Evolutionary conservation across 2,888 invertebrate species (phyloP).

Genomic region (Protula sp.): DNA sequence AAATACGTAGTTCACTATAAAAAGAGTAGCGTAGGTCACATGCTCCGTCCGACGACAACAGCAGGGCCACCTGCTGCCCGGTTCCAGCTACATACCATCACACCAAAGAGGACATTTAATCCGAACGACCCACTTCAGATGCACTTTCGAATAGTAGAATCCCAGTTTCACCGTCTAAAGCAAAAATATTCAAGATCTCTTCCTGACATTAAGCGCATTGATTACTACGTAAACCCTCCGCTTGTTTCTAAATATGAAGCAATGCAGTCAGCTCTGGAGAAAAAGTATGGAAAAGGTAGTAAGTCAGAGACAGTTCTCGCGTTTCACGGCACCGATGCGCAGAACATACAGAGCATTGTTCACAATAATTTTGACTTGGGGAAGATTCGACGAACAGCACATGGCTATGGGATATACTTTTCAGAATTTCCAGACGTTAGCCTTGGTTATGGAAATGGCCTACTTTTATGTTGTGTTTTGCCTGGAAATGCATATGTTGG

Average conservation of each 20-base stretch:
- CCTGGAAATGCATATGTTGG: slow-evolving; percentile 14
- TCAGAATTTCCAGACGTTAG: slow-evolving; percentile 15
- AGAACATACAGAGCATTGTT: slow-evolving; percentile 11
- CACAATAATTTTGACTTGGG: slow-evolving; percentile 10
- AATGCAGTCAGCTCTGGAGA: slow-evolving; percentile 2
- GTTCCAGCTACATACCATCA: slow-evolving; percentile 21
- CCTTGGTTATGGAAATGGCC: slow-evolving; percentile 3
- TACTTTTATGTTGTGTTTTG: slow-evolving; percentile 12
- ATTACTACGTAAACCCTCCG: slow-evolving; percentile 13
- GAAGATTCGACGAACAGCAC: too few relatives aligned
- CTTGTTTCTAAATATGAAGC: slow-evolving; percentile 5
- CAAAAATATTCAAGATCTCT: slow-evolving; percentile 6
- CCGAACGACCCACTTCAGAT: slow-evolving; percentile 3
- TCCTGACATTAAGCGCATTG: slow-evolving; percentile 2
- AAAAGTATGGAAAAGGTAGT: slow-evolving; percentile 2
- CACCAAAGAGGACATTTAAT: not conserved
- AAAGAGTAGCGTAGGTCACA: slow-evolving; percentile 7
- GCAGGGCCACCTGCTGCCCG: slow-evolving; percentile 4
- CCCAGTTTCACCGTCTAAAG: slow-evolving; percentile 14
- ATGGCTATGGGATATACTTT: slow-evolving; percentile 15
- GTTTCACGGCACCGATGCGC: slow-evolving; percentile 15
- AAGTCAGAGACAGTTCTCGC: slow-evolving; percentile 6
- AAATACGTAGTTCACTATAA: slow-evolving; percentile 20
- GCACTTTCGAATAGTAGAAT: slow-evolving; percentile 15
- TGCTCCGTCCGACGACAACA: too few relatives aligned